Evolutionary conservation across 2,113 vertebrate species (phyloP).

Genomic region (Centropristis striata): DNA sequence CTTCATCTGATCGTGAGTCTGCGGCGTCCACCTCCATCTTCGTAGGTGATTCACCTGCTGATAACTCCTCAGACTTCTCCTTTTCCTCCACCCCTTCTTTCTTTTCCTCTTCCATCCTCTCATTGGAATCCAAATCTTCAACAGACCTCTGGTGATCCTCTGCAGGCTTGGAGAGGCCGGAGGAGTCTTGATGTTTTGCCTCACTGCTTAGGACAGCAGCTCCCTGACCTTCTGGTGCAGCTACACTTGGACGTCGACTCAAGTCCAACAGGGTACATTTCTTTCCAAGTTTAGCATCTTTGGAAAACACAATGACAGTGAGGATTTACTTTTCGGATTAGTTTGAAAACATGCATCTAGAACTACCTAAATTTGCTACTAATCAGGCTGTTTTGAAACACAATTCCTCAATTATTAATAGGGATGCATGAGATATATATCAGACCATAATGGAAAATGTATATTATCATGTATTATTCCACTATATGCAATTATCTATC

Average conservation of each 20-base stretch:
- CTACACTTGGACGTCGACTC: conserved; percentile 62
- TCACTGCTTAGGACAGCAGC: conserved; percentile 19
- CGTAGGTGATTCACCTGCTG: conserved; percentile 30
- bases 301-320: conserved; percentile 25
- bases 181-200: conserved; percentile 41
- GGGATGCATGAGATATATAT: too few species aligned
- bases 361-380: not conserved
- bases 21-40: conserved; percentile 71
- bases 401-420: not conserved
- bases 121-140: conserved; percentile 22
- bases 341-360: not conserved
- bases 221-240: conserved; percentile 54
- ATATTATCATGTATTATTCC: too few species aligned
- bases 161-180: conserved; percentile 23
- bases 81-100: conserved; percentile 44
- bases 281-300: conserved; percentile 81
- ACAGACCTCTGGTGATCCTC: conserved; percentile 16
- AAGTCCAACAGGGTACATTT: conserved; percentile 78
- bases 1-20: conserved; percentile 44
- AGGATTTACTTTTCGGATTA: not conserved
- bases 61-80: conserved; percentile 43
- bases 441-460: too few species aligned
- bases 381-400: not conserved
- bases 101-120: conserved; percentile 26
- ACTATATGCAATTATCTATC: too few species aligned